Conservation (phyloP, 2,888 invertebrate genomes). For the Gymnosoma rotundatum region DNA sequence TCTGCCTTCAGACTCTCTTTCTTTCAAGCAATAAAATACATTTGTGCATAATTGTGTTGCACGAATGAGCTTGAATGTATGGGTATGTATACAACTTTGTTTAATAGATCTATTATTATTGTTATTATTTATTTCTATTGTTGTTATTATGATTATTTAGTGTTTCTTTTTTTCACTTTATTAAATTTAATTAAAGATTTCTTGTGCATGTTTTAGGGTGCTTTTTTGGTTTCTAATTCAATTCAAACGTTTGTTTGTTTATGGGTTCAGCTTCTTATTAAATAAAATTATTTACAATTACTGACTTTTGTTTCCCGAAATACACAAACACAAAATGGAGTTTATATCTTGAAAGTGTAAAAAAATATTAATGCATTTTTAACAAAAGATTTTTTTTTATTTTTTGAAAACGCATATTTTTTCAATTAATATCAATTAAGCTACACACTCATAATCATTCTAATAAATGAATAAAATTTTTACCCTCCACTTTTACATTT, state of each 20-base stretch:
- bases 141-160: constrained; percentile 32
- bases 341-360: constrained; percentile 41
- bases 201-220: constrained; percentile 49
- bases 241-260: constrained; percentile 61
- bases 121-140: constrained; percentile 42
- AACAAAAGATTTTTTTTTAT: not conserved
- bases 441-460: constrained; percentile 22
- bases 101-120: constrained; percentile 56
- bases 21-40: not conserved
- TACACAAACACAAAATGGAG: constrained; percentile 32
- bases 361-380: constrained; percentile 56
- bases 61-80: constrained; percentile 4
- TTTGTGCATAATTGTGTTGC: constrained; percentile 21
- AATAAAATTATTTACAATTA: constrained; percentile 39
- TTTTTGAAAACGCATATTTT: constrained; percentile 47
- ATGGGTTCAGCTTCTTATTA: constrained; percentile 40
- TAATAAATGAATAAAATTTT: too few species aligned
- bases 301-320: constrained; percentile 16
- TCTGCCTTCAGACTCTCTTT: not conserved
- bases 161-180: constrained; percentile 58
- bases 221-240: constrained; percentile 26
- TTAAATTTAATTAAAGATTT: constrained; percentile 70
- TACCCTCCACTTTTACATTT: too few species aligned
- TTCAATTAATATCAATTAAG: constrained; percentile 71
- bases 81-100: constrained; percentile 8